Conservation (phyloP, 1,140 invertebrate species). For the Danaus melanippus region DNA sequence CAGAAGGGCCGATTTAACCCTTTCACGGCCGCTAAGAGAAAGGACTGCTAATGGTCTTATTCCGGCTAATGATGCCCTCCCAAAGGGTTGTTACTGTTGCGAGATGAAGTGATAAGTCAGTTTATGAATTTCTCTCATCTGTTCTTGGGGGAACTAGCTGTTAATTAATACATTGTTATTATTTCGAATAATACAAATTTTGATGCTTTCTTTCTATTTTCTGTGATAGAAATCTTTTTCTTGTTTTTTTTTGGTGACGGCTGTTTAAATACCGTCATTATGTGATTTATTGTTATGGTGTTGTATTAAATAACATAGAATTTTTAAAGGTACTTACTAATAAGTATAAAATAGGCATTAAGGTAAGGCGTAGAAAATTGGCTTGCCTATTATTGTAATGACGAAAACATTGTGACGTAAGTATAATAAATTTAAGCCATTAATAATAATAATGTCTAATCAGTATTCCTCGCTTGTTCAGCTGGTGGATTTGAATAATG, state of each 20-base stretch:
- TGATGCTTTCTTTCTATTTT: too few species aligned
- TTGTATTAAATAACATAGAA: too few species aligned
- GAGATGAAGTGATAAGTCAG: slow-evolving; percentile 66
- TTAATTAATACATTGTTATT: background rate
- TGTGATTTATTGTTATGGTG: too few species aligned
- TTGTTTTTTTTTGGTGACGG: too few species aligned
- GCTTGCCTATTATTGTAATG: too few species aligned
- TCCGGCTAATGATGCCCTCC: slow-evolving; percentile 63
- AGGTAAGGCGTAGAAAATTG: too few species aligned
- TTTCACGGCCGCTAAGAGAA: slow-evolving; percentile 64
- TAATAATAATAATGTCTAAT: slow-evolving; percentile 43
- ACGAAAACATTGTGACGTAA: too few species aligned
- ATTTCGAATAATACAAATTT: too few species aligned
- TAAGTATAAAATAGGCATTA: too few species aligned
- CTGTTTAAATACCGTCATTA: too few species aligned
- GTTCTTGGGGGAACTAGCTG: slow-evolving; percentile 25
- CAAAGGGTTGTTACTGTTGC: slow-evolving; percentile 56
- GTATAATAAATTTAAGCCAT: slow-evolving; percentile 13
- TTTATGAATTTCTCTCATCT: slow-evolving; percentile 56
- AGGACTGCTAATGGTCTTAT: slow-evolving; percentile 71
- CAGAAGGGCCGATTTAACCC: slow-evolving; percentile 64
- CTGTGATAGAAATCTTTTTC: too few species aligned
- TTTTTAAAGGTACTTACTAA: too few species aligned
- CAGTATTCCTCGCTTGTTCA: slow-evolving; percentile 49
- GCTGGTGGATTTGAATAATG: slow-evolving; percentile 70